A percentile compares a stretch with the other conserved stretches of the same genome.
These are phyloP conservation scores for Epizoanthus rinbou DNA, from an alignment of 92 coral and sea anemone genomes.

Conservation along the genomic window DNA sequence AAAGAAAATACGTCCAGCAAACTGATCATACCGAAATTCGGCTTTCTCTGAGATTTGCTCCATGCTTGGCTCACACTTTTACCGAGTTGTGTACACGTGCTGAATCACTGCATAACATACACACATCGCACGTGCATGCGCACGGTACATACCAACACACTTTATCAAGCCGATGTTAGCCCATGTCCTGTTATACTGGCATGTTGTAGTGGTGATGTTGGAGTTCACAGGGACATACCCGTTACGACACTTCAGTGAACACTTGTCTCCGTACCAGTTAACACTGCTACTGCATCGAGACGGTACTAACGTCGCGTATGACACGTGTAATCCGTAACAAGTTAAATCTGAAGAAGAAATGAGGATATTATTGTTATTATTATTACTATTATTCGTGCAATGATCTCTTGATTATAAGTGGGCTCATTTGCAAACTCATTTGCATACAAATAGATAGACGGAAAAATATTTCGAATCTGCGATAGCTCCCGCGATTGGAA, in stretches of 20 bases:
- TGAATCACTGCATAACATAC: no score
- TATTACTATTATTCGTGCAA: no score
- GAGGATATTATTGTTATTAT: no score
- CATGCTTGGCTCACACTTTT: no score
- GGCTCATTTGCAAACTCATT: no score
- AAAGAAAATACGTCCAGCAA: no score
- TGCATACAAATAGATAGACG: neutral
- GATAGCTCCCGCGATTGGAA: no score
- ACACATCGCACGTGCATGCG: neutral
- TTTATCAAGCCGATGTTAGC: constrained; percentile 44
- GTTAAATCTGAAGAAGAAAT: neutral
- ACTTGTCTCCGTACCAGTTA: constrained; percentile 67
- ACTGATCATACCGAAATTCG: no score
- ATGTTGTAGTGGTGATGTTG: constrained; percentile 45
- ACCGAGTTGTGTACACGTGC: no score
- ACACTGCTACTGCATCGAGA: constrained; percentile 68
- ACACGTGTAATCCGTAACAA: constrained; percentile 31
- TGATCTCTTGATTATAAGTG: no score
- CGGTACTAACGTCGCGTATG: constrained; percentile 52
- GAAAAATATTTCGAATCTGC: no score
- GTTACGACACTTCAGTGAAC: constrained; percentile 55
- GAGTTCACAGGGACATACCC: constrained; percentile 66
- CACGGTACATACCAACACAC: constrained; percentile 49
- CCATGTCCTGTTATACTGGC: constrained; percentile 64
- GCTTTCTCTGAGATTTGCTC: no score